phyloP scores from a whole-genome alignment of 2,113 vertebrate genomes.

The Crotophaga sulcirostris region DNA sequence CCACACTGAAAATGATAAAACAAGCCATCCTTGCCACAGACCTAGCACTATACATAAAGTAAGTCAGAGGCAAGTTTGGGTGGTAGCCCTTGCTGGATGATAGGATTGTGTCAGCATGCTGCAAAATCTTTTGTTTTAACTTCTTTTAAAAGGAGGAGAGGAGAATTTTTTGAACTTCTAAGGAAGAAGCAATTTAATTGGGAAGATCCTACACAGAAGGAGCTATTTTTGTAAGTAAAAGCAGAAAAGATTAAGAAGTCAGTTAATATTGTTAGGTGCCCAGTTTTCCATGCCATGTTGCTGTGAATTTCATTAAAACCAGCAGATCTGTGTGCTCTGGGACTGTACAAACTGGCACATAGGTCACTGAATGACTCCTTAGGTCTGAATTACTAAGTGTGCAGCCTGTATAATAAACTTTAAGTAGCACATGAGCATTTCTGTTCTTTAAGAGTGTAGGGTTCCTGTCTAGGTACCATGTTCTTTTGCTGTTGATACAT shows the following conservation, averaged over 20 bases:
- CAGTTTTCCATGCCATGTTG: not conserved
- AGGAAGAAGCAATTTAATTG: slow-evolving; percentile 90
- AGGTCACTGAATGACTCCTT: not conserved
- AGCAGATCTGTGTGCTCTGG: not conserved
- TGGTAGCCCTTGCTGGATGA: not conserved
- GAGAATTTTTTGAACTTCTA: slow-evolving; percentile 95
- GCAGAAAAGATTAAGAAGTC: not conserved
- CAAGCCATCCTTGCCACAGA: slow-evolving; percentile 96
- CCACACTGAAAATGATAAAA: slow-evolving; percentile 94
- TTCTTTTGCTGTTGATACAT: not conserved
- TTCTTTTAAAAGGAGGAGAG: slow-evolving; percentile 80
- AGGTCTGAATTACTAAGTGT: not conserved
- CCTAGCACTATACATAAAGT: slow-evolving; percentile 95
- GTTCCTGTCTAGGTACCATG: not conserved
- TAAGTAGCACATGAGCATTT: not conserved
- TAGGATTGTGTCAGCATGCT: not conserved
- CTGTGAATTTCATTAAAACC: not conserved
- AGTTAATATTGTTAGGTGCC: not conserved
- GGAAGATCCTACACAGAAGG: slow-evolving; percentile 89
- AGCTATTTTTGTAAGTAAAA: slow-evolving; percentile 88
- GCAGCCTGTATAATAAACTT: not conserved
- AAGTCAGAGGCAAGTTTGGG: slow-evolving; percentile 66
- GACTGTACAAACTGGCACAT: not conserved
- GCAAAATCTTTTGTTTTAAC: not conserved
- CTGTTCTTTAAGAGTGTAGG: not conserved